Evolutionary conservation across 2,113 vertebrate species (phyloP).

Genomic region (Barnardius zonarius): DNA sequence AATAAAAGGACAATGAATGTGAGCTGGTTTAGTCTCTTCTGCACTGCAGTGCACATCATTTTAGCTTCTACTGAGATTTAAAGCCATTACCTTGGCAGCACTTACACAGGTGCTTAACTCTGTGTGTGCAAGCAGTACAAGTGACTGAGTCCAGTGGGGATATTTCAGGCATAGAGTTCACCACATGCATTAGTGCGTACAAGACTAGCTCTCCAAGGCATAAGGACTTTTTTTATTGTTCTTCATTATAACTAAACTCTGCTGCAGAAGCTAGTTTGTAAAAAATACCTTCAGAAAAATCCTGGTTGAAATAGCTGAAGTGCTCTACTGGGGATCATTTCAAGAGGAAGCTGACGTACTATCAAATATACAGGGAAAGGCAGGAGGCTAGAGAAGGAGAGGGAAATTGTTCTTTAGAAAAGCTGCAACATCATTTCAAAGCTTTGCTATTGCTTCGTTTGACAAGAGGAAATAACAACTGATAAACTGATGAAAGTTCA

Average conservation of each 20-base stretch:
- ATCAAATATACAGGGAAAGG: constrained; percentile 4
- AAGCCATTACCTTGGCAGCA: not conserved
- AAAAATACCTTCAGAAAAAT: constrained; percentile 18
- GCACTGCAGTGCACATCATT: not conserved
- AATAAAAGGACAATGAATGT: not conserved
- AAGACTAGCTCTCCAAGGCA: not conserved
- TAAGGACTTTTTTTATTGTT: not conserved
- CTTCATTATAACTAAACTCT: constrained; percentile 40
- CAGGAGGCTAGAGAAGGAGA: not conserved
- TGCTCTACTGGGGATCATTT: constrained; percentile 36
- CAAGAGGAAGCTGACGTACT: constrained; percentile 40
- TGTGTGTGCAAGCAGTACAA: not conserved
- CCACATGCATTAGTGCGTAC: not conserved
- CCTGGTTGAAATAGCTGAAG: not conserved
- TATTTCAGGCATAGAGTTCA: not conserved
- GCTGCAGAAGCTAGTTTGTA: not conserved
- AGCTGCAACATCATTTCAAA: constrained; percentile 4
- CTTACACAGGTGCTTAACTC: not conserved
- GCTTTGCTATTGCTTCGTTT: constrained; percentile 29
- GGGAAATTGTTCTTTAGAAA: constrained; percentile 39
- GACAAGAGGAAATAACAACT: constrained; percentile 25
- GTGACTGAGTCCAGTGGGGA: not conserved
- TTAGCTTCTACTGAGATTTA: not conserved
- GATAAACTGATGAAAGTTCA: not conserved
- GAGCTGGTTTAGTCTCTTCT: not conserved